These are phyloP conservation scores for Hanleya hanleyi DNA, from an alignment of 2,888 invertebrate species.

Conservation along the genomic window DNA sequence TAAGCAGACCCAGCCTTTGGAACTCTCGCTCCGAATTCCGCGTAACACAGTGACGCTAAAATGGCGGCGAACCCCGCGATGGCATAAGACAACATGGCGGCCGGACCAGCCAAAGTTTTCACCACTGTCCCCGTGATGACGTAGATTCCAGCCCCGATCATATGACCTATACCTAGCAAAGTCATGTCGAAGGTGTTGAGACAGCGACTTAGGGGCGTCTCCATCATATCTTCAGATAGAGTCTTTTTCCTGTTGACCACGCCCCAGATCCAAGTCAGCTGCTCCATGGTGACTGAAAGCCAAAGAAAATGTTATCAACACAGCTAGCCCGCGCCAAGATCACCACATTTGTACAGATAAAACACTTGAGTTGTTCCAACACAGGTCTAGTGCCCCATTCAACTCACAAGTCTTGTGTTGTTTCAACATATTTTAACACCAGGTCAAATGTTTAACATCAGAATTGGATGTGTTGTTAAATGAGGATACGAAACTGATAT, in stretches of 20 bases:
- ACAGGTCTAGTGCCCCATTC: too few species aligned
- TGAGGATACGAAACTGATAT: too few species aligned
- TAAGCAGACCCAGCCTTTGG: constrained; percentile 84
- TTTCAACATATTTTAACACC: too few species aligned
- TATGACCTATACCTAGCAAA: constrained; percentile 92
- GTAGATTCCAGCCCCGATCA: constrained; percentile 99
- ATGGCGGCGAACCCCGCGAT: constrained; percentile 71
- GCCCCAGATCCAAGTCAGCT: constrained; percentile 40
- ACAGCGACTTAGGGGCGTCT: constrained; percentile 77
- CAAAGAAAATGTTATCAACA: too few species aligned
- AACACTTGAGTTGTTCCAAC: too few species aligned
- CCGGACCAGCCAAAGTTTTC: constrained; percentile 67
- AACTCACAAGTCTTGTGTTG: too few species aligned
- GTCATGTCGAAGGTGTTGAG: constrained; percentile 90
- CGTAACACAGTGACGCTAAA: constrained; percentile 74
- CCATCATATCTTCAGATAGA: constrained; percentile 57
- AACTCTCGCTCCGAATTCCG: constrained; percentile 70
- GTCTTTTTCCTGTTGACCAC: constrained; percentile 62
- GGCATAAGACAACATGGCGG: constrained; percentile 81
- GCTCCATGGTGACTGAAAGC: constrained; percentile 19
- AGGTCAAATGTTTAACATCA: too few species aligned
- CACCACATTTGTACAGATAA: too few species aligned
- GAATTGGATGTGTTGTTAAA: too few species aligned
- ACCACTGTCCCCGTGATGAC: constrained; percentile 89
- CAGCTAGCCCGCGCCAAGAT: too few species aligned